Percentiles rank a stretch among this genome's conserved stretches.
phyloP scores from a whole-genome alignment of 2,888 invertebrate genomes.

The Apodemia zela region DNA sequence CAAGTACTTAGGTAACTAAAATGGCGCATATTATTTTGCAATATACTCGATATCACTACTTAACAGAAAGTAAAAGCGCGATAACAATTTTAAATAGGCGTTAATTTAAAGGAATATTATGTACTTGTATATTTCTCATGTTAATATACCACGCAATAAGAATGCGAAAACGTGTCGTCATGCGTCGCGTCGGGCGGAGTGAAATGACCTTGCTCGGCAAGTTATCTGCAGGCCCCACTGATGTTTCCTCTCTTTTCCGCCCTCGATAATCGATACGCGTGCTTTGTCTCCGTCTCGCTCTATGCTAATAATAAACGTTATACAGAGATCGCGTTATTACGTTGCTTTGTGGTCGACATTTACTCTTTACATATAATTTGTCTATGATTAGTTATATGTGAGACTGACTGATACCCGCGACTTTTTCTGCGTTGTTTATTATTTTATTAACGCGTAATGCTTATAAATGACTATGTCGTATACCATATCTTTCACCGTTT shows the following conservation, averaged over 20 bases:
- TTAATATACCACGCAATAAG: slow-evolving; percentile 21
- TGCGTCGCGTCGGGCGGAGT: slow-evolving; percentile 39
- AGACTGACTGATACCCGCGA: not conserved
- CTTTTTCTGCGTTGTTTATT: too few relatives aligned
- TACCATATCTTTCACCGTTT: too few relatives aligned
- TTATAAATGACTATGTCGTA: too few relatives aligned
- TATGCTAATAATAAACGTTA: slow-evolving; percentile 63
- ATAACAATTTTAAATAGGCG: slow-evolving; percentile 4
- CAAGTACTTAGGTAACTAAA: not conserved
- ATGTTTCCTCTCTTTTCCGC: slow-evolving; percentile 47
- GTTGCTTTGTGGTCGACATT: slow-evolving; percentile 22
- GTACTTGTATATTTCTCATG: not conserved
- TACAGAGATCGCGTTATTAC: slow-evolving; percentile 32
- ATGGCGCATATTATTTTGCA: slow-evolving; percentile 12
- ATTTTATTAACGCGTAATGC: too few relatives aligned
- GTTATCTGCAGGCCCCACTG: slow-evolving; percentile 55
- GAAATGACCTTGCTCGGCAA: slow-evolving; percentile 63
- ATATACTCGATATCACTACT: not conserved
- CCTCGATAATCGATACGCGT: slow-evolving; percentile 48
- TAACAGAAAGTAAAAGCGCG: not conserved
- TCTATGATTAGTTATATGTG: not conserved
- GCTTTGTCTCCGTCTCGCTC: slow-evolving; percentile 49
- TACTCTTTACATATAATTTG: not conserved
- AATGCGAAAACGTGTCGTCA: slow-evolving; percentile 27
- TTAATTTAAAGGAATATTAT: not conserved